Evolutionary conservation across 2,113 vertebrate genomes (phyloP), one percentile per base, ranked within the genome.

Genomic region (Sialia sialis): DNA sequence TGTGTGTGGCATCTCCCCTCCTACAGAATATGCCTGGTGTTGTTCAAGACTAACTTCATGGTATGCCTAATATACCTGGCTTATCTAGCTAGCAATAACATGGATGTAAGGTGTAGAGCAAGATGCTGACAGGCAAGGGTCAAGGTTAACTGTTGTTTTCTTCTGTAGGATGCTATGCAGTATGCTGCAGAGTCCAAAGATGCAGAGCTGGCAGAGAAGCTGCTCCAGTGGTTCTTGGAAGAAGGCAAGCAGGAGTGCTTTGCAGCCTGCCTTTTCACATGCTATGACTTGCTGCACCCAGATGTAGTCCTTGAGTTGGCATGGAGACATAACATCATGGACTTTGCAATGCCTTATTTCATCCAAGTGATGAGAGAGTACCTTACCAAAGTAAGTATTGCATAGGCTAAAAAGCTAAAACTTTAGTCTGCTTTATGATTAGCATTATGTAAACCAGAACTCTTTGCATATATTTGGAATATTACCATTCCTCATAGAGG

Each of bases 311-410:
- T 99, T 48, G 98, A 99, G 96, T 95, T 99, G 94, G 98, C 99
- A 69, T 99, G 99, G 99, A 98, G 98, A 74, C 98, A 99, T 97
- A 97, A 98, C 90, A 98, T 99, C 85, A 93, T 98, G 96, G 98
- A 99, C 96, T 99, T 99, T 78, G 98, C 98, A 92, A 98, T 99
- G 99, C 98, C 99, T 58, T 99, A 98, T 96, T 99, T 99, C 97
- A 98, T 99, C 97, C 99, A 99, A 96, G 98, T 99, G 95, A 99
- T 98, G 98, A 98, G 98, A 94, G 98, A 99, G 84, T 98, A 98
- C 95, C 98, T 99, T 92, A 97, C 97, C 89, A 99, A 99, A 98
- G 99, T 99, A 86, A 96, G 98, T 96, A 48, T 68, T 73, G 36
- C 30, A 21, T 68, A 70, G 74, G 17, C n/a, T 54, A 22, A 38